These are phyloP conservation scores for Enteromius fasciolatus DNA, from an alignment of 2,797 vertebrate species.

Conservation along the genomic window DNA sequence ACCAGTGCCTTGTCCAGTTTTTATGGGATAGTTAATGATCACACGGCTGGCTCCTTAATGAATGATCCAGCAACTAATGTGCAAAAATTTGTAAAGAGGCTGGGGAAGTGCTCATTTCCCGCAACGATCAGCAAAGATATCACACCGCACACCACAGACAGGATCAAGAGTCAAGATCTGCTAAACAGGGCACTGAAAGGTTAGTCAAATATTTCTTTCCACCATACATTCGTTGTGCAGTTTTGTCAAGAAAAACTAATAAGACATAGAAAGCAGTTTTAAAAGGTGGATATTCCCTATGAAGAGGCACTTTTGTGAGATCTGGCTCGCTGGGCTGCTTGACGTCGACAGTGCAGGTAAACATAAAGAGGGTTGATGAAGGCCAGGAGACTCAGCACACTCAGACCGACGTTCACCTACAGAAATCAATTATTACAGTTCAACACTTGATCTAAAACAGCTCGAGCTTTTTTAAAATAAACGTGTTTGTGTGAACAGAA, in stretches of 20 bases:
- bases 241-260: neutral
- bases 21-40: neutral
- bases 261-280: slow-evolving; percentile 6
- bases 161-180: neutral
- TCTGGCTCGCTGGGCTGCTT: slow-evolving; percentile 54
- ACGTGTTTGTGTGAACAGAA: neutral
- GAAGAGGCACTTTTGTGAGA: slow-evolving; percentile 32
- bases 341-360: slow-evolving; percentile 73
- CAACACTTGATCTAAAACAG: neutral
- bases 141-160: neutral
- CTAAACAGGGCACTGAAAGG: neutral
- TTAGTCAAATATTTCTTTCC: slow-evolving; percentile 1
- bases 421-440: slow-evolving; percentile 14
- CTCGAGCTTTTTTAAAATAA: neutral
- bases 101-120: neutral
- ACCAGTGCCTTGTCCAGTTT: no score
- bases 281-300: slow-evolving; percentile 14
- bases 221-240: neutral
- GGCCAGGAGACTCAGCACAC: slow-evolving; percentile 78
- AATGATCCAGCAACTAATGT: neutral
- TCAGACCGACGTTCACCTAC: slow-evolving; percentile 84
- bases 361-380: slow-evolving; percentile 83
- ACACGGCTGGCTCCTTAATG: neutral
- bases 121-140: neutral
- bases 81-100: neutral